These are phyloP conservation scores for Trypoxylon attenuatum DNA, from an alignment of 2,888 invertebrate genomes.

Conservation along the genomic window DNA sequence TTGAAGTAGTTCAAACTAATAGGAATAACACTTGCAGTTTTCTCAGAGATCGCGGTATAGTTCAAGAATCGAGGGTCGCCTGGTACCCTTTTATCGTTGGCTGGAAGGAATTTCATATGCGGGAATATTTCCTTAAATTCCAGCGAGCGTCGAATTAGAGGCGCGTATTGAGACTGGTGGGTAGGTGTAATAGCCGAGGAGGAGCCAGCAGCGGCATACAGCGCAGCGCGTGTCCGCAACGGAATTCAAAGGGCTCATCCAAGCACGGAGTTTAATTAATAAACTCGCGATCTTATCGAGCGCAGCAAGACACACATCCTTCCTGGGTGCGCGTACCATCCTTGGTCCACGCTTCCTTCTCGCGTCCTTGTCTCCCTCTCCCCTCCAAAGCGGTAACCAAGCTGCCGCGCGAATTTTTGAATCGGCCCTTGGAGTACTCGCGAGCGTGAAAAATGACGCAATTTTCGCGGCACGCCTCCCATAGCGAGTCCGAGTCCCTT, in stretches of 20 bases:
- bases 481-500: slow-evolving; percentile 58
- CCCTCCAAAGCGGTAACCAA: slow-evolving; percentile 17
- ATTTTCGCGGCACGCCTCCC: slow-evolving; percentile 59
- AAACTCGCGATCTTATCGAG: slow-evolving; percentile 58
- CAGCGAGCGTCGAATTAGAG: slow-evolving; percentile 10
- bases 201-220: slow-evolving; percentile 11
- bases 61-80: too few relatives aligned
- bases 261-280: slow-evolving; percentile 54
- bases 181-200: slow-evolving; percentile 30
- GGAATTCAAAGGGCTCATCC: slow-evolving; percentile 46
- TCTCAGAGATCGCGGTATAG: too few relatives aligned
- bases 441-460: slow-evolving; percentile 64
- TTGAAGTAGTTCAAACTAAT: too few relatives aligned
- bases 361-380: slow-evolving; percentile 6
- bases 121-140: slow-evolving; percentile 9
- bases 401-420: slow-evolving; percentile 49
- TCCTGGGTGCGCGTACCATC: neutral
- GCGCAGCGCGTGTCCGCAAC: slow-evolving; percentile 38
- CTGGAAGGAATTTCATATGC: neutral
- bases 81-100: too few relatives aligned
- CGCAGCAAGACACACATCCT: slow-evolving; percentile 49
- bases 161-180: neutral
- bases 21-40: too few relatives aligned
- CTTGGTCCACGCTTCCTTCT: neutral
- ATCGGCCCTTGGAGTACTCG: slow-evolving; percentile 35